phyloP scores from a whole-genome alignment of 2,888 invertebrate genomes.

The Amphimallon solstitiale region DNA sequence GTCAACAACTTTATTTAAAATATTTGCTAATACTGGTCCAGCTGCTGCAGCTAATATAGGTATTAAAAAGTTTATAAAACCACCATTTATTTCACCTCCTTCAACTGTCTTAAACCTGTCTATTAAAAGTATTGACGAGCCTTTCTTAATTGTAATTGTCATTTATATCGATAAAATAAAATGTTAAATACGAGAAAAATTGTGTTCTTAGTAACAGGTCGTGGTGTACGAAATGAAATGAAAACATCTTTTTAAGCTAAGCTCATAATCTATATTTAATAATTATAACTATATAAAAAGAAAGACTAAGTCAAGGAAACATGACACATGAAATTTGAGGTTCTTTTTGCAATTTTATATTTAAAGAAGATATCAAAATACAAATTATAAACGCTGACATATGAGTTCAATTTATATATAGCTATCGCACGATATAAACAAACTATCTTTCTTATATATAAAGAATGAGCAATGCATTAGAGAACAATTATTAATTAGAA shows the following conservation, averaged over 20 bases:
- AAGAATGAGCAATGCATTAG: conserved; percentile 26
- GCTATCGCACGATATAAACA: conserved; percentile 7
- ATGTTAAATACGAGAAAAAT: conserved; percentile 19
- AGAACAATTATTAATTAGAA: conserved; percentile 28
- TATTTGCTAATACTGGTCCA: too few species aligned
- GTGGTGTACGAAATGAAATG: conserved; percentile 20
- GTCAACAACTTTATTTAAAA: too few species aligned
- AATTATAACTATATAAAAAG: conserved; percentile 9
- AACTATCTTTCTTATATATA: conserved; percentile 8
- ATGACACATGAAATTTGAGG: conserved; percentile 12
- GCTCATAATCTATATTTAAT: conserved; percentile 13
- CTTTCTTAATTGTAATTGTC: too few species aligned
- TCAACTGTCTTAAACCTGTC: too few species aligned
- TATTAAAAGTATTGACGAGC: too few species aligned
- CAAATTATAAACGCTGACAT: conserved; percentile 16
- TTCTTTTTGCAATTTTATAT: conserved; percentile 22
- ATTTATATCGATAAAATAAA: too few species aligned
- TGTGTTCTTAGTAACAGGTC: conserved; percentile 20
- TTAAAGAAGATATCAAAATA: conserved; percentile 21
- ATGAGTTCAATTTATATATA: conserved; percentile 24
- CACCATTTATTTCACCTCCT: too few species aligned
- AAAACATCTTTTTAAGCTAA: conserved; percentile 25
- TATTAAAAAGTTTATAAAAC: conserved; percentile 5
- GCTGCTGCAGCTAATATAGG: too few species aligned
- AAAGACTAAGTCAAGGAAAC: conserved; percentile 16